Evolutionary conservation across 1,140 invertebrate genomes (phyloP).

Genomic region (Aphis craccivora): DNA sequence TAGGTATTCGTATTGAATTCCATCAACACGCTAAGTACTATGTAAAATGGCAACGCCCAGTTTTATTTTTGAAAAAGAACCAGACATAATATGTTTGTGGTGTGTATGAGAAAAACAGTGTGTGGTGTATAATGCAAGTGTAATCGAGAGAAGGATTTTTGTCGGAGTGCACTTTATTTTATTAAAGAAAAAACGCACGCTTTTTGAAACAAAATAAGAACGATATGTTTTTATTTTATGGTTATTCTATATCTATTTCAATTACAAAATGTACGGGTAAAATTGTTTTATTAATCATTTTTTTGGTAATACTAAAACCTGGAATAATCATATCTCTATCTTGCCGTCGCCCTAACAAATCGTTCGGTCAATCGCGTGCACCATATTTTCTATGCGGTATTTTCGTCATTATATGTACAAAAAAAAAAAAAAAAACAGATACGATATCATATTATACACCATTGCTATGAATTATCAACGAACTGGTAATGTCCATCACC

Average conservation of each 20-base stretch:
- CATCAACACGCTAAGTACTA: not conserved
- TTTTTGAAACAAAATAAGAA: not conserved
- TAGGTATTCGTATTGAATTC: not conserved
- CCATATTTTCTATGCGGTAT: no score
- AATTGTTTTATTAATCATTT: not conserved
- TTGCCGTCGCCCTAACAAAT: no score
- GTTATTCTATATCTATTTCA: not conserved
- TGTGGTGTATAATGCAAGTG: not conserved
- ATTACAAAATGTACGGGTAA: not conserved
- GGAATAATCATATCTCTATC: no score
- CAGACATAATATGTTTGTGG: not conserved
- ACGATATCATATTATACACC: no score
- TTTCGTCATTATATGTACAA: no score
- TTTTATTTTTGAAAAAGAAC: not conserved
- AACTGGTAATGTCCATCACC: no score
- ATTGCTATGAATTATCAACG: no score
- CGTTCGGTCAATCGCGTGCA: no score
- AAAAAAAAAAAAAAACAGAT: no score
- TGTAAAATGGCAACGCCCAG: not conserved
- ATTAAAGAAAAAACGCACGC: not conserved
- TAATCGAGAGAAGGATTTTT: not conserved
- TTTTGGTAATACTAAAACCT: no score
- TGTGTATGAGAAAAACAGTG: not conserved
- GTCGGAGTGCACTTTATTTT: not conserved
- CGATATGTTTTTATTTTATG: not conserved